Base-by-base conservation (phyloP, 2,113 vertebrate species). In the Puma concolor region DNA sequence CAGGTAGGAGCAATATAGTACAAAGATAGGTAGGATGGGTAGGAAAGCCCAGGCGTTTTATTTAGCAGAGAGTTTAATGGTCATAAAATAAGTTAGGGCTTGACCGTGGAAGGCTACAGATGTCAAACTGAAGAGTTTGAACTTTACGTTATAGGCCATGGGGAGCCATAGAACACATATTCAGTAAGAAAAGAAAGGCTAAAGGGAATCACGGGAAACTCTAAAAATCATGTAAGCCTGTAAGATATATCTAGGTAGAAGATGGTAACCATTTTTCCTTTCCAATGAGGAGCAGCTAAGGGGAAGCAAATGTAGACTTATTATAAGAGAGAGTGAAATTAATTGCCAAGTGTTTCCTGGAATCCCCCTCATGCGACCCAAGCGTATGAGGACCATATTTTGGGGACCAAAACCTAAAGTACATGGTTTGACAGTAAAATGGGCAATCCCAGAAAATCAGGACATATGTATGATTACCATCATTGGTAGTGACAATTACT, bases 181-280 rank as follows among this genome's bases (percentile, higher is more conserved):
- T 50, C 33, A 64, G 83, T 29, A 52, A 82, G 44, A 86, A 67
- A 83, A 86, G 69, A 29, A 82, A 79, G 81, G 80, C 77, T 64
- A 44, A 16, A 36, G 6, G 67, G 88, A 57, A 38, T 36, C 48
- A 8, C 2, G 0, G 63, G 50, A 81, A 54, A 86, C 21, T 44
- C 67, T 66, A n/a, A 50, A 9, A 64, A 57, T 48, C 81, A 88
- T 1, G 0, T 48, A 52, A 85, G 74, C 83, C 82, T 31, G 8
- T 90, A 94, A 93, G 60, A 64, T 8, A 50, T 25, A 79, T 17
- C 88, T 82, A 76, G 57, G 48, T 36, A 48, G 81, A 76, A 52
- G 50, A 60, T n/a, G 69, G 86, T 44, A 41, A 71, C 64, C 69
- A 1, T 84, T 87, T 96, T 79, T 80, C 80, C 80, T 64, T 83